Evolutionary conservation across 92 coral and sea anemone species (phyloP), one percentile per base, ranked within the genome.

Genomic region (Porites rus): DNA sequence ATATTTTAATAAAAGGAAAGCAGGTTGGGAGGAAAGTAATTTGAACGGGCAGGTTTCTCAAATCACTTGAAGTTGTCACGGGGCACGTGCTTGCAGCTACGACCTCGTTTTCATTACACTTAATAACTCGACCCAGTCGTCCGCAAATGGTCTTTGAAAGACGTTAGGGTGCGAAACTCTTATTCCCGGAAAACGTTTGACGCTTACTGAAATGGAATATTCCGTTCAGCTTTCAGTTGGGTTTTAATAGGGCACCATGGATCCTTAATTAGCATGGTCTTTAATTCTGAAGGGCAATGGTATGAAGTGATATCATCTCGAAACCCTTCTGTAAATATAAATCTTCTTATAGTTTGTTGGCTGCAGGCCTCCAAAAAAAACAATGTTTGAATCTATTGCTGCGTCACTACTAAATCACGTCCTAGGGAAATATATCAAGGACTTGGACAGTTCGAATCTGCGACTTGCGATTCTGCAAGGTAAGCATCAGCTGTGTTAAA

Each of bases 351-450:
- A 10, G 60, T 56, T 56, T 56, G 61, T 56, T 38, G 46, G 46
- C 46, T 38, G 46, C 6, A 38, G 46, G 46, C 46, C 46, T 38
- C 46, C 6, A 3, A 3, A 38, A 38, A 56, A 77, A 46, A 92
- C 89, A 89, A 93, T 96, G 81, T 91, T 97, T 38, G 90, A 95
- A 70, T 91, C 93, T 18, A 64, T 95, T 31, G 98, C 83, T 43
- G 98, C 92, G 10, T 85, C 95, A n/a, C 90, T 97, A 17, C 76
- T 97, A 64, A 97, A 95, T 84, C 87, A 84, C 61, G 88, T 92
- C 62, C 98, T 97, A 38, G 99, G 99, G n/a, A 94, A 93, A 88
- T 95, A 95, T 86, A 87, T 97, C 74, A 93, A 93, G 63, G 93
- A 93, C 81, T 81, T 97, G 61, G 99, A 97, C 84, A 79, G 86